phyloP scores from a whole-genome alignment of 2,113 vertebrate species.

The Protomyctophum bolini region DNA sequence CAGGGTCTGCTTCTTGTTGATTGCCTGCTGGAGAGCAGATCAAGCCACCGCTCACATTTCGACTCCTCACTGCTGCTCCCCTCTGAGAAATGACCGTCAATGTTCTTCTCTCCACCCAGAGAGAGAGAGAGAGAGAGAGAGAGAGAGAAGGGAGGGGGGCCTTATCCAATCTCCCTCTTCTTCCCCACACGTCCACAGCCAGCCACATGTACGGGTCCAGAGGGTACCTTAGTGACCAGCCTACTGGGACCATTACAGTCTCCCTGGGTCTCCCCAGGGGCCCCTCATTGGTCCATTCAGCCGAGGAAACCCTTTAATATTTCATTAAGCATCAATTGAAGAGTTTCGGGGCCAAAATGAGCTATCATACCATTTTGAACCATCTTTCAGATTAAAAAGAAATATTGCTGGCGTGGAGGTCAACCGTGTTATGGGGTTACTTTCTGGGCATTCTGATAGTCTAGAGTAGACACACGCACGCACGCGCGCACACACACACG shows the following conservation, averaged over 20 bases:
- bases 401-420: no score
- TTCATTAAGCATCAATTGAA: slow-evolving; percentile 68
- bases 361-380: no score
- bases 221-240: slow-evolving; percentile 32
- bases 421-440: no score
- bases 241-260: slow-evolving; percentile 35
- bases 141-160: not conserved
- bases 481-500: slow-evolving; percentile 1
- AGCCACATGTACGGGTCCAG: slow-evolving; percentile 29
- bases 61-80: slow-evolving; percentile 26
- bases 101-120: slow-evolving; percentile 25
- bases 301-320: slow-evolving; percentile 82
- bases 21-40: slow-evolving; percentile 51
- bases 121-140: slow-evolving; percentile 5
- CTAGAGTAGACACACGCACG: no score
- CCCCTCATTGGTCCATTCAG: slow-evolving; percentile 40
- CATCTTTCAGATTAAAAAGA: no score
- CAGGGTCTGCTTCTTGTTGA: slow-evolving; percentile 27
- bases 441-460: slow-evolving; percentile 37
- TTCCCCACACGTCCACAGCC: slow-evolving; percentile 2
- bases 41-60: slow-evolving; percentile 22
- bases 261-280: slow-evolving; percentile 18
- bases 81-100: slow-evolving; percentile 58
- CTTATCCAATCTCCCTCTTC: slow-evolving; percentile 23
- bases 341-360: no score